phyloP scores from a whole-genome alignment of 2,113 vertebrate genomes.

The Rhinolophus ferrumequinum region DNA sequence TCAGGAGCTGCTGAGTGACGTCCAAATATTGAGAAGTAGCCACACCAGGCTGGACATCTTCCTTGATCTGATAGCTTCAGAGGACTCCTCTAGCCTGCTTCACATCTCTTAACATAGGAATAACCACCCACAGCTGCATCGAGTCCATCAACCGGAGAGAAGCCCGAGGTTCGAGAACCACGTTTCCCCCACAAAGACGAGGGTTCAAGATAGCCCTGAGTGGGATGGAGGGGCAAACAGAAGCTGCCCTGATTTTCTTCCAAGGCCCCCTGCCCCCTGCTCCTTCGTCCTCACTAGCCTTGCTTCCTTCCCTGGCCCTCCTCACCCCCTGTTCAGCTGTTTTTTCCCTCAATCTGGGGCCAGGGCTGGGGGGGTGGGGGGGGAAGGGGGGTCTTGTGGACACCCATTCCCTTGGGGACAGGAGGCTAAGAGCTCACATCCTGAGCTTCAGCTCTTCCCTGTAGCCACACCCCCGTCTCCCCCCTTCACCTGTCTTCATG shows the following conservation, averaged over 20 bases:
- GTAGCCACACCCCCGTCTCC: not conserved
- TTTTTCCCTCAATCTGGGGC: not conserved
- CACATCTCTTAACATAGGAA: not conserved
- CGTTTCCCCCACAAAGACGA: not conserved
- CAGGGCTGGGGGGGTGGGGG: no score
- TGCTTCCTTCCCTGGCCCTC: not conserved
- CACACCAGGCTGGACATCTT: not conserved
- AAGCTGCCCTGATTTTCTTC: not conserved
- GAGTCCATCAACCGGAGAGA: not conserved
- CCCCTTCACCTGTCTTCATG: not conserved
- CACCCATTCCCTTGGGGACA: not conserved
- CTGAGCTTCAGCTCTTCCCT: not conserved
- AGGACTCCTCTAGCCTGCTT: not conserved
- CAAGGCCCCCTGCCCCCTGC: not conserved
- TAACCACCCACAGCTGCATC: accelerated
- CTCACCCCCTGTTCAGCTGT: not conserved
- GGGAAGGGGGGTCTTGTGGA: not conserved
- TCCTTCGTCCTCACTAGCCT: not conserved
- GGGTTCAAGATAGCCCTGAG: not conserved
- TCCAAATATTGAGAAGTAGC: not conserved
- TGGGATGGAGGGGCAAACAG: not conserved
- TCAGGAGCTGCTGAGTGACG: not conserved
- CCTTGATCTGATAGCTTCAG: not conserved
- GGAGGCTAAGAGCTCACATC: not conserved
- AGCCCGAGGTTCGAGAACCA: no score